Conservation (phyloP, 2,888 invertebrate genomes). For the Drosophila lacicola region DNA sequence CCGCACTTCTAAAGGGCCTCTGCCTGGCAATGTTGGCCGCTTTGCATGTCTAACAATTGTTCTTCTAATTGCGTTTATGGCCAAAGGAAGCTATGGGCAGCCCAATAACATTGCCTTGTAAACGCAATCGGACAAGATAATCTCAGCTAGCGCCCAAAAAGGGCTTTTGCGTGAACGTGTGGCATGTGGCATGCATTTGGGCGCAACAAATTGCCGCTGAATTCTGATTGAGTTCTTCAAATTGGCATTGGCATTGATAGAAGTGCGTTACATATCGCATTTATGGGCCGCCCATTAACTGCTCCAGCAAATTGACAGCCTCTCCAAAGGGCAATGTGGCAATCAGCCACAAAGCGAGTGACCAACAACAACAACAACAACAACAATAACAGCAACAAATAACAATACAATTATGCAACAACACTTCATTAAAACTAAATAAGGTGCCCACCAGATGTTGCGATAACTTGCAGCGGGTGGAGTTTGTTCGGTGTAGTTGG, state of each 20-base stretch:
- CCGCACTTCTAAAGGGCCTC: slow-evolving; percentile 43
- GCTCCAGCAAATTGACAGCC: slow-evolving; percentile 60
- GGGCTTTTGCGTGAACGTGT: slow-evolving; percentile 61
- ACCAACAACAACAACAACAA: slow-evolving; percentile 7
- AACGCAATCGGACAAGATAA: slow-evolving; percentile 80
- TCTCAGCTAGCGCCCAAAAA: slow-evolving; percentile 66
- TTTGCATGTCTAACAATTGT: slow-evolving; percentile 82
- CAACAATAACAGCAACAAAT: slow-evolving; percentile 32
- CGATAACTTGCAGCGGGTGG: slow-evolving; percentile 17
- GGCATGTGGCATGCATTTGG: slow-evolving; percentile 60
- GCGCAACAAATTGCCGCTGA: slow-evolving; percentile 54
- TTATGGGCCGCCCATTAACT: slow-evolving; percentile 65
- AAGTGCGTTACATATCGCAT: slow-evolving; percentile 59
- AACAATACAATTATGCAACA: slow-evolving; percentile 29
- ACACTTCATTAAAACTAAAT: slow-evolving; percentile 69
- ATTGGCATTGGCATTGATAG: slow-evolving; percentile 63
- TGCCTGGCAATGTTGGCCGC: slow-evolving; percentile 39
- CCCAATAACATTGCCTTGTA: slow-evolving; percentile 66
- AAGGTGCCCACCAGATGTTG: slow-evolving; percentile 51
- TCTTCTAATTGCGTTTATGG: slow-evolving; percentile 81
- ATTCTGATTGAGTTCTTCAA: slow-evolving; percentile 70
- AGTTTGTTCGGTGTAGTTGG: not conserved
- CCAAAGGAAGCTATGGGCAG: slow-evolving; percentile 50
- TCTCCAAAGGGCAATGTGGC: slow-evolving; percentile 24
- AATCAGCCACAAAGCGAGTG: slow-evolving; percentile 6